Base-by-base conservation (phyloP, 2,797 vertebrate genomes). In the Tokudaia tokunoshimensis region DNA sequence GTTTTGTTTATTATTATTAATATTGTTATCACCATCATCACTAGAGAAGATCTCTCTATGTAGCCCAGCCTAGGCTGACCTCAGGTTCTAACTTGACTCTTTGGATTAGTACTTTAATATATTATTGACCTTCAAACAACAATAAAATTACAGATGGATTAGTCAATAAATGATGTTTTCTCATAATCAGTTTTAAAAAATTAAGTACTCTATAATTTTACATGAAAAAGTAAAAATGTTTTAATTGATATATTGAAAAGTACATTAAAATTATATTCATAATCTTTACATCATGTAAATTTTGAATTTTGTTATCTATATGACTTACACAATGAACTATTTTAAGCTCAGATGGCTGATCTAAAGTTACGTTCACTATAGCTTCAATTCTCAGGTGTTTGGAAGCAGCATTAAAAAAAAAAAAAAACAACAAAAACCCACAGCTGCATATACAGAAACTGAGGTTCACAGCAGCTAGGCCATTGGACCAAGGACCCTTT, bases 211-310 rank as follows among this genome's bases (percentile, higher is more conserved):
- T 1, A 74, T 61, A 94, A 74, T 85, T 95, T 96, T 92, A 92
- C 55, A 76, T 63, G 41, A 26, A n/a, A 92, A 92, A 92, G 26
- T 87, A 17, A 94, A 94, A 80, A 76, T 44, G 37, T 89, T 79
- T 95, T 91, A 94, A 82, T 50, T 87, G 34, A 70, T 83, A 86
- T 31, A 59, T 41, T 86, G 14, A 88, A 84, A 80, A 94, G 83
- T 65, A 92, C 5, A 92, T 47, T 95, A 44, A 95, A 94, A 61
- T 85, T 63, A 95, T 78, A 67, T 47, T 83, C 57, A 82, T 41
- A 91, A 79, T 65, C 26, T 61, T 84, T 55, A 87, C 65, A 34
- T 76, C 67, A 87, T 37, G 15, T 4, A 91, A 82, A 92, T 97
- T 86, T 3, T 55, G 31, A 91, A 47, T 86, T 95, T 89, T 14